phyloP scores from a whole-genome alignment of 2,888 invertebrate species.

The Agrotis exclamationis region DNA sequence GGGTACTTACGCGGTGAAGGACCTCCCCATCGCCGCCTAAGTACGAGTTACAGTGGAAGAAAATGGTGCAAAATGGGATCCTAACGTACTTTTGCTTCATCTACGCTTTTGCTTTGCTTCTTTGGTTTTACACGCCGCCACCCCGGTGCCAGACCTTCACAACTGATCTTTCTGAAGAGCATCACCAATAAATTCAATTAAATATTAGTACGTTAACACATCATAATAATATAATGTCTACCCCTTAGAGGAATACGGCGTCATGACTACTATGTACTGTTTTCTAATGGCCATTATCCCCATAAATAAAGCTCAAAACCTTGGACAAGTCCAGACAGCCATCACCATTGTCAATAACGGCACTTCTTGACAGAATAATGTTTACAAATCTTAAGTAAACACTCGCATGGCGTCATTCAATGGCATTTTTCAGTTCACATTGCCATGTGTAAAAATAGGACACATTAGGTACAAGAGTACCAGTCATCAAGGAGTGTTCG shows the following conservation, averaged over 20 bases:
- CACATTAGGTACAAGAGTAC: slow-evolving; percentile 77
- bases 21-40: no score
- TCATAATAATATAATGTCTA: no score
- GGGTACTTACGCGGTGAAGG: no score
- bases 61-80: no score
- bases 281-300: background rate
- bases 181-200: background rate
- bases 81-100: no score
- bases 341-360: slow-evolving; percentile 46
- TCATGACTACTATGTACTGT: background rate
- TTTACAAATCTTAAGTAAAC: slow-evolving; percentile 67
- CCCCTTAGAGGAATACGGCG: background rate
- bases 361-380: slow-evolving; percentile 67
- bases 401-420: slow-evolving; percentile 64
- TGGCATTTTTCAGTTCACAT: slow-evolving; percentile 76
- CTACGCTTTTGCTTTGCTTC: no score
- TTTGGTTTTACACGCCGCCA: no score
- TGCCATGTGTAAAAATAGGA: slow-evolving; percentile 84
- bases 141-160: no score
- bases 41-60: no score
- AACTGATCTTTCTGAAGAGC: background rate
- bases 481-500: slow-evolving; percentile 86
- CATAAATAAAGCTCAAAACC: slow-evolving; percentile 24
- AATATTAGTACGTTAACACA: background rate
- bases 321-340: slow-evolving; percentile 10